Conservation (phyloP, 2,888 invertebrate genomes). For the Ariolimax columbianus region DNA sequence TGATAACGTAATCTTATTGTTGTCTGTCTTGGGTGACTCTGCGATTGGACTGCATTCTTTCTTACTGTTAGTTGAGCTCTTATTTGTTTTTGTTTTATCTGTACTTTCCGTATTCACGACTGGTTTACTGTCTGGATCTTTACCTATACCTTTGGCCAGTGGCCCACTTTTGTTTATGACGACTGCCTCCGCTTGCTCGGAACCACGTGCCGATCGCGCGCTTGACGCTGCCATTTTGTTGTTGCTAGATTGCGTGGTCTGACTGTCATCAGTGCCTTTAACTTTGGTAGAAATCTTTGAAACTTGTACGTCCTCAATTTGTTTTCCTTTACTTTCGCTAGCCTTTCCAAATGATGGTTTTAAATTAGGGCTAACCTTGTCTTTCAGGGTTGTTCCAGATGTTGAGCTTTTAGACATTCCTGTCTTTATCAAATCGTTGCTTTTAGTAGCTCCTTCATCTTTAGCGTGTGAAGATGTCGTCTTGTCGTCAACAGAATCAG, state of each 20-base stretch:
- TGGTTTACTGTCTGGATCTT: background rate
- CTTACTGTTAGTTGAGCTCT: conserved; percentile 20
- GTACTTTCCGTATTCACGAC: background rate
- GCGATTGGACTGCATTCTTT: conserved; percentile 16
- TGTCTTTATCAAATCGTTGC: conserved; percentile 3
- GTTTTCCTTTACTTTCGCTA: conserved; percentile 15
- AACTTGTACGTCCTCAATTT: background rate
- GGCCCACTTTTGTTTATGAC: background rate
- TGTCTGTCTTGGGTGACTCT: background rate
- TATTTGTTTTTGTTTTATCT: background rate
- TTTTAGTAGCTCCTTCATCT: background rate
- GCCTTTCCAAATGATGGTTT: background rate
- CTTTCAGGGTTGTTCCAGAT: background rate
- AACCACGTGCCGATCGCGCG: background rate
- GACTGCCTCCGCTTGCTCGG: background rate
- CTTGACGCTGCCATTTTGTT: background rate
- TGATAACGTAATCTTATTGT: background rate
- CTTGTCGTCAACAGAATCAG: background rate
- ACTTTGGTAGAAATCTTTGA: background rate
- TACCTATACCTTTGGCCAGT: conserved; percentile 2
- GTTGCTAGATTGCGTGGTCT: background rate
- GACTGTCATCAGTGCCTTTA: background rate
- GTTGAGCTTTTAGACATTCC: background rate
- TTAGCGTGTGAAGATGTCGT: background rate
- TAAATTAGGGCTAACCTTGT: background rate